Conservation (phyloP, 2,113 vertebrate species). For the Nesoenas mayeri region DNA sequence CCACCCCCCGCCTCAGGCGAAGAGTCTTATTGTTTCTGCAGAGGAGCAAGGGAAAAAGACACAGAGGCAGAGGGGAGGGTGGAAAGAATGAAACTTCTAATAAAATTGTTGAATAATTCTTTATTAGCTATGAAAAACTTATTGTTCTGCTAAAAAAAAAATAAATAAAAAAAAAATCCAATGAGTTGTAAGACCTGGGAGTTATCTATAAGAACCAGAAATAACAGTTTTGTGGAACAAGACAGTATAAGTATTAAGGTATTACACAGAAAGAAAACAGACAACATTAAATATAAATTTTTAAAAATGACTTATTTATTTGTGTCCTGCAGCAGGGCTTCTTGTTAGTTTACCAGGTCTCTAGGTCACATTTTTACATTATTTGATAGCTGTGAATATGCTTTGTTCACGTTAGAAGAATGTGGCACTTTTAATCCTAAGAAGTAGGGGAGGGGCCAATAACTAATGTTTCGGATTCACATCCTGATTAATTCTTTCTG, state of each 20-base stretch:
- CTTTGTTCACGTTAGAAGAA: not conserved
- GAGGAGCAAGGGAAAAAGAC: not conserved
- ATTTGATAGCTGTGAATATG: not conserved
- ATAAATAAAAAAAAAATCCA: too few relatives aligned
- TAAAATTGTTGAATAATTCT: not conserved
- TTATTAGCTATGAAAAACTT: not conserved
- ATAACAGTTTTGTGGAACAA: not conserved
- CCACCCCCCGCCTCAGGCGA: too few relatives aligned
- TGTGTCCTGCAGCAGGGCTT: not conserved
- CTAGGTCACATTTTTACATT: not conserved
- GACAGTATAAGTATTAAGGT: not conserved
- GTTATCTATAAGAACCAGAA: not conserved
- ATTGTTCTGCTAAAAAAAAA: not conserved
- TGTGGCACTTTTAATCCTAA: not conserved
- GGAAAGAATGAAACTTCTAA: not conserved
- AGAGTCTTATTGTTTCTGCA: not conserved
- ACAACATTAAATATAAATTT: not conserved
- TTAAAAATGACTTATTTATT: not conserved
- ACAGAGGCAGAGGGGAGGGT: not conserved
- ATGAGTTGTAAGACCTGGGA: not conserved
- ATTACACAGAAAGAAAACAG: not conserved
- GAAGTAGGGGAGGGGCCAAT: not conserved
- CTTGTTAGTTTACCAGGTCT: not conserved
- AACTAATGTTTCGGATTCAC: not conserved
- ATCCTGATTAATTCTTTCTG: not conserved